These are phyloP conservation scores for Gobio gobio DNA, from an alignment of 2,113 vertebrate genomes.

Conservation along the genomic window DNA sequence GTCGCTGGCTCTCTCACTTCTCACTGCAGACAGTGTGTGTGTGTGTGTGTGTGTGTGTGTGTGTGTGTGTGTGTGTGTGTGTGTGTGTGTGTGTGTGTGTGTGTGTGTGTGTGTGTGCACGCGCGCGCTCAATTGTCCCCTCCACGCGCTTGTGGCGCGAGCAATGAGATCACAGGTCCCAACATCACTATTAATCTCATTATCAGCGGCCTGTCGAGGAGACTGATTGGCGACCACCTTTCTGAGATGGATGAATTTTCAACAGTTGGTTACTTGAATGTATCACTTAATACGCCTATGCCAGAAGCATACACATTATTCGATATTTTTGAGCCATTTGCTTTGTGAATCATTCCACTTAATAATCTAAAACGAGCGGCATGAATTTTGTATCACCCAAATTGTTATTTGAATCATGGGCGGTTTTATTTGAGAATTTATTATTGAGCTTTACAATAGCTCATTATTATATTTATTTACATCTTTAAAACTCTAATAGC, in stretches of 20 bases:
- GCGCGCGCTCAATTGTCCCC: conserved; percentile 26
- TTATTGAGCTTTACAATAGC: not conserved
- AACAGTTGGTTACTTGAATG: not conserved
- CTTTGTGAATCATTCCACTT: not conserved
- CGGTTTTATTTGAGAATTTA: not conserved
- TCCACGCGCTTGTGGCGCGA: conserved; percentile 37
- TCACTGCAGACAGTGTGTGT: conserved; percentile 21
- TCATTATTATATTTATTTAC: not conserved
- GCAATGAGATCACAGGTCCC: conserved; percentile 49
- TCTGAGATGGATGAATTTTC: conserved; percentile 20
- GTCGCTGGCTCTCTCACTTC: not conserved
- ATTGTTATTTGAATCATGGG: too few relatives aligned
- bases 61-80: too few relatives aligned
- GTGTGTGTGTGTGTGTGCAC: not conserved
- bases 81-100: conserved; percentile 8
- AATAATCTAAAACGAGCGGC: not conserved
- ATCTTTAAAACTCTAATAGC: not conserved
- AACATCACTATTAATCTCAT: conserved; percentile 53
- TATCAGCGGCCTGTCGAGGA: conserved; percentile 45
- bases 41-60: too few relatives aligned
- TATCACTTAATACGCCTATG: not conserved
- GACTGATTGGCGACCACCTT: conserved; percentile 39
- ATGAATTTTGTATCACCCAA: not conserved
- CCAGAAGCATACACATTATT: not conserved
- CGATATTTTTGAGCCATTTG: not conserved